Evolutionary conservation across 2,888 invertebrate species (phyloP), one percentile per base, ranked within the genome.

Genomic region (Augochlorella aurata): DNA sequence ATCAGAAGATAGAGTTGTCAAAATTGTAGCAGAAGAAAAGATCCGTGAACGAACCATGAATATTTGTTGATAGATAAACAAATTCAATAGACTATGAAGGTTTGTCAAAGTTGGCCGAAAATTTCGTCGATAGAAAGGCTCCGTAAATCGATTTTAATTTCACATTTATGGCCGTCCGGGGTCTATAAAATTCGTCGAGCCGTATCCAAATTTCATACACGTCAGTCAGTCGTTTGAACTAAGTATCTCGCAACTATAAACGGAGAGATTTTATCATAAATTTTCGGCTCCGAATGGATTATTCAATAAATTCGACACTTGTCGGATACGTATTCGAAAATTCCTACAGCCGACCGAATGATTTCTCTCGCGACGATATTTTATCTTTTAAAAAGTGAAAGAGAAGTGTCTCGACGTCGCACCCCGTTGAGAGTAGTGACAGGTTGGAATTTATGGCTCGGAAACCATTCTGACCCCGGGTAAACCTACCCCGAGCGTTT

Each of bases 361-460:
- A 29, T 61, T 61, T 29, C 29, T 29, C 61, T 29, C 16, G 61
- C 29, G 0, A 8, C 29, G 61, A 61, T 61, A 24, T 61, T 44
- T 63, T 63, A 63, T 63, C 29, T 44, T 58, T 63, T 63, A 38
- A 38, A 63, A 63, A 63, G 63, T 66, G n/a, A 66, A 45, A 45
- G 45, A 66, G 45, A 66, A 45, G 18, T 16, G 65, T 44, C 65
- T 7, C 29, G 29, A 29, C 16, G 9, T 49, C 61, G 0, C 7
- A 18, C 38, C 63, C 29, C 16, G 50, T n/a, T 12, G 44, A 21
- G 29, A 16, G 8, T 14, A 44, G 10, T 21, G 12, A 63, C 24
- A 18, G 44, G 14, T 29, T 52, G 50, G 24, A 76, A 76, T 76
- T 76, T 76, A 72, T 12, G 76, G 24, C 24, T 24, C 10, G 76